phyloP scores from a whole-genome alignment of 2,888 invertebrate species.

The Pristionchus fissidentatus region DNA sequence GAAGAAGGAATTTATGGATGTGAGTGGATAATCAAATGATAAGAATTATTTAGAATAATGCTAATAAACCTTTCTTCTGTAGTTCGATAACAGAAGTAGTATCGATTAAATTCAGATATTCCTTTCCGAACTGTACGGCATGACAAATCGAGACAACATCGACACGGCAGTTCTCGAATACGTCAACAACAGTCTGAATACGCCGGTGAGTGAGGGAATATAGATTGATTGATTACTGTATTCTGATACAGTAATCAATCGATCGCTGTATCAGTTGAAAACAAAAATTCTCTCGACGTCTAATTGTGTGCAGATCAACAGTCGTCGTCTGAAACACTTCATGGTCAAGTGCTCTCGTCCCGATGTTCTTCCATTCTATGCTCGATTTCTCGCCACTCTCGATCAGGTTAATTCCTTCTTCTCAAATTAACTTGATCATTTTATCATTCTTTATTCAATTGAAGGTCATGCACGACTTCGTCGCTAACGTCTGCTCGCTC shows the following conservation, averaged over 20 bases:
- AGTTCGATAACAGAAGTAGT: not conserved
- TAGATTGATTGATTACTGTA: not conserved
- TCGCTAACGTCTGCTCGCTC: conserved; percentile 28
- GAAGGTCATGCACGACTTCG: conserved; percentile 58
- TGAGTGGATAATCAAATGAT: not conserved
- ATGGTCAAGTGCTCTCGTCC: conserved; percentile 37
- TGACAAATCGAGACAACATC: conserved; percentile 69
- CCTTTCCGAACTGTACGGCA: conserved; percentile 61
- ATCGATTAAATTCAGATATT: conserved; percentile 63
- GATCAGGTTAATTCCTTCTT: conserved; percentile 55
- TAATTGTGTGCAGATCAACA: conserved; percentile 30
- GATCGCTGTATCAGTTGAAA: not conserved
- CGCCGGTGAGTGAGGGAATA: conserved; percentile 9
- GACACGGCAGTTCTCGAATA: conserved; percentile 69
- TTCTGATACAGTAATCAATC: not conserved
- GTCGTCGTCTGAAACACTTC: conserved; percentile 41
- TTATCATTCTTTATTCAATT: not conserved
- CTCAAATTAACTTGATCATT: not conserved
- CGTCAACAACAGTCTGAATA: conserved; percentile 57
- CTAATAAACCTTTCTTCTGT: not conserved
- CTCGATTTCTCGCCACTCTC: conserved; percentile 69
- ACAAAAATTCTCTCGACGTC: not conserved
- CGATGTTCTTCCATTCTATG: conserved; percentile 68
- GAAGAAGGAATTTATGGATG: conserved; percentile 54
- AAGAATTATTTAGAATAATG: not conserved